Conservation (phyloP, 2,797 vertebrate genomes). For the Echiichthys vipera region DNA sequence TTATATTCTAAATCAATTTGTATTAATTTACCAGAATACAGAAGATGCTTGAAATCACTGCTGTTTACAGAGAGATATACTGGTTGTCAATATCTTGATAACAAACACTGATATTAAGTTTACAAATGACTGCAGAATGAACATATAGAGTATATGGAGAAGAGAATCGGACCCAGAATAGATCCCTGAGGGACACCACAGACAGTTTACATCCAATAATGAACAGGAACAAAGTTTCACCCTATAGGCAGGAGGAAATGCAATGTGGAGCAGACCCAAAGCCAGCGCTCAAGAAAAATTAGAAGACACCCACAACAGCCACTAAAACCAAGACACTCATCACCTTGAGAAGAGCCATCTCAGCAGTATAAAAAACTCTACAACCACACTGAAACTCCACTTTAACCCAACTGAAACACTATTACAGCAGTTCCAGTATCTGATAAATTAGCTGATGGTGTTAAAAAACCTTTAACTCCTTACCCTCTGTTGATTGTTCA, state of each 20-base stretch:
- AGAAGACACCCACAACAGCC: conserved; percentile 70
- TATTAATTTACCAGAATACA: neutral
- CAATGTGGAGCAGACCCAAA: conserved; percentile 29
- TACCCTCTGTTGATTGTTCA: conserved; percentile 4
- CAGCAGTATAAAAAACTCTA: conserved; percentile 59
- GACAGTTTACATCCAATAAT: neutral
- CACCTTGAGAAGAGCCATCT: conserved; percentile 53
- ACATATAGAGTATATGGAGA: neutral
- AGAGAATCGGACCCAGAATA: neutral
- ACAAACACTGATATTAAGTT: neutral
- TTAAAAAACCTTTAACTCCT: conserved; percentile 29
- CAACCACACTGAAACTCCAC: conserved; percentile 61
- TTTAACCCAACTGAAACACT: conserved; percentile 57
- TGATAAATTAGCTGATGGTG: conserved; percentile 21
- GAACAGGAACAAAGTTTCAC: conserved; percentile 5
- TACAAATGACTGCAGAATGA: neutral
- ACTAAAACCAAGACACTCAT: conserved; percentile 70
- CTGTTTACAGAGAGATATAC: neutral
- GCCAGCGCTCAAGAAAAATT: conserved; percentile 46
- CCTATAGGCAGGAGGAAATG: neutral
- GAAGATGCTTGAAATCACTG: conserved; percentile 1
- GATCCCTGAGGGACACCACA: conserved; percentile 30
- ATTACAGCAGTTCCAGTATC: conserved; percentile 39
- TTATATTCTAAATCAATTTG: neutral
- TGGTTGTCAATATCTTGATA: neutral